Base-by-base conservation (phyloP, 1,140 invertebrate genomes). In the Drosophila subpulchrella region DNA sequence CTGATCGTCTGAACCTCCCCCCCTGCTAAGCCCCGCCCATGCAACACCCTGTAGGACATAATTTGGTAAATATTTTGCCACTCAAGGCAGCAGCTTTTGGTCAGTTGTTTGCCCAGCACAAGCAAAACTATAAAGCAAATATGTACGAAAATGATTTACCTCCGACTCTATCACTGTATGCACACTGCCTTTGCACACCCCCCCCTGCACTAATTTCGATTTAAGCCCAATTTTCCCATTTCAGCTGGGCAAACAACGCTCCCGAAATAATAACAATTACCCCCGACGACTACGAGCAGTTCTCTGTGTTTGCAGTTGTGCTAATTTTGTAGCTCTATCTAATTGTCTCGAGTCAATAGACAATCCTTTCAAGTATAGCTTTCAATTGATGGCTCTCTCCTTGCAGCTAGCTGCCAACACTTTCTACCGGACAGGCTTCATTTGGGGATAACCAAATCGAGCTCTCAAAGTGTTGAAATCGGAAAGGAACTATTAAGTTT, bases 1-100 rank as follows among this genome's bases (percentile, higher is more conserved):
- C 8, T 15, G 50, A 44, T 68, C 60, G 70, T 36, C 32, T 17
- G 66, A 36, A 50, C 59, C 58, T 47, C 56, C 55, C 41, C 12
- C 32, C 32, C 32, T 8, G 42, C 56, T 36, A 47, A 61, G 41
- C 20, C 30, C 38, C 27, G 42, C 42, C 24, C 36, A 12, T 15
- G 6, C n/a, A 48, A 11, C 10, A 42, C 24, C 20, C 54, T 30
- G 47, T 32, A 54, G 30, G 34, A 78, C 67, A 81, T 78, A 78
- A 71, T 85, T 81, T 48, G 47, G 78, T 57, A 86, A 85, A 85
- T 78, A 76, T 88, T 88, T 79, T 83, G 62, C 42, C 83, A 79
- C 83, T 86, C 75, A 86, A 79, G 84, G 75, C 75, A 79, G 60
- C 67, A 59, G 74, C 74, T 76, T 86, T 79, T 73, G 59, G 75